Base-by-base conservation (phyloP, 2,888 invertebrate species). In the Orthonychiurus folsomi region DNA sequence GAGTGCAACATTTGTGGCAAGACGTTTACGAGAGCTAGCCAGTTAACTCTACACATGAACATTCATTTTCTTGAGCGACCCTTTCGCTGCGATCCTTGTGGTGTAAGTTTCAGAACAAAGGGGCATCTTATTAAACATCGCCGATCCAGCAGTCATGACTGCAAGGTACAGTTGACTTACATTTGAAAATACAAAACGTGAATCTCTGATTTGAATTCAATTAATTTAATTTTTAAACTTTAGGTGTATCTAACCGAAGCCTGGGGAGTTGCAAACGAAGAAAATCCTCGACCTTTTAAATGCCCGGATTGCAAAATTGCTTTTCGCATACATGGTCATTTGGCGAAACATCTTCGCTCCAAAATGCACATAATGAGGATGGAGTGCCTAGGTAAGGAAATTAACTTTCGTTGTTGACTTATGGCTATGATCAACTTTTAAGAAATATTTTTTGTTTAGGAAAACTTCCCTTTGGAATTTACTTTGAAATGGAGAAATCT, bases 271-370 rank as follows among this genome's bases (percentile, higher is more conserved):
- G 72, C 92, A 60, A 80, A 86, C 9, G 87, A 89, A 18, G 87
- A 87, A 69, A 95, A 96, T 79, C 96, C 96, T 1, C 83, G 96
- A 59, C 95, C 96, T 21, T 97, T 95, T 77, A 90, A 93, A 75
- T 97, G 97, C 79, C 86, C 86, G 23, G 94, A 96, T 76, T 97
- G 97, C 77, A 91, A 90, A 76, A 90, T 93, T 72, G 95, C 94
- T 9, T 97, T 99, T 77, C 83, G 93, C 73, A 95, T 95, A 75
- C 95, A 94, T 75, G 97, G 96, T 0, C 96, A 96, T 78, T 80
- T 99, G 74, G 94, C 95, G 0, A 96, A 96, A 78, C 97, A 99
- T 81, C 81, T 97, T 66, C 85, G 96, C 62, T 93, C 93, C 68
- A 94, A 94, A 80, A 89, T 91, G 84, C 96, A 96, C 76, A 93